Conservation (phyloP, 2,888 invertebrate species). For the Pseudoips prasinana region DNA sequence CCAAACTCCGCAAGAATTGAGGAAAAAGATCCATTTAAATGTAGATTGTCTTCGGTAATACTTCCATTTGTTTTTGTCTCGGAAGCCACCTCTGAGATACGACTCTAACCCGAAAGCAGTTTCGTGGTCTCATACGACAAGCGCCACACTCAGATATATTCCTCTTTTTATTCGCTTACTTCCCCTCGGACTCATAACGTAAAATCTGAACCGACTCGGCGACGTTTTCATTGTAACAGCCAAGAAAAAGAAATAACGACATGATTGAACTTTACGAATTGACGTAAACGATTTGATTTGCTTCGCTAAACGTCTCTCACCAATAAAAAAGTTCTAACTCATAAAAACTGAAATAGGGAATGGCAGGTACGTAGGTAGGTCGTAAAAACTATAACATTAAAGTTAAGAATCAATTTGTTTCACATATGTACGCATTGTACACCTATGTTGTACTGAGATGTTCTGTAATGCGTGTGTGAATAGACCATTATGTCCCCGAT, state of each 20-base stretch:
- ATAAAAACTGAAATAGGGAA: constrained; percentile 28
- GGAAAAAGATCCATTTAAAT: constrained; percentile 81
- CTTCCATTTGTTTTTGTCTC: constrained; percentile 80
- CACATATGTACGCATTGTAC: constrained; percentile 3
- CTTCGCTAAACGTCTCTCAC: constrained; percentile 23
- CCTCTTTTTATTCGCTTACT: constrained; percentile 33
- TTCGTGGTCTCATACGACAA: constrained; percentile 50
- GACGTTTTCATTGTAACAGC: constrained; percentile 20
- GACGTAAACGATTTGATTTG: constrained; percentile 24
- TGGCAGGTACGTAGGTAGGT: constrained; percentile 19
- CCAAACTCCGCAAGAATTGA: constrained; percentile 75
- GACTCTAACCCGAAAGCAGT: constrained; percentile 57
- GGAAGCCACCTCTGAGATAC: constrained; percentile 63
- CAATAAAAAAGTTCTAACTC: constrained; percentile 28
- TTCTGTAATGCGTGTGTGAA: constrained; percentile 7
- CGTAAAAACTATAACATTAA: constrained; percentile 33
- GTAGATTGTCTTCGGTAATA: constrained; percentile 79
- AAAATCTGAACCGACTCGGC: constrained; percentile 9
- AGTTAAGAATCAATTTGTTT: constrained; percentile 26
- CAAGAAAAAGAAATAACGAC: constrained; percentile 16
- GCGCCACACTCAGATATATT: constrained; percentile 25
- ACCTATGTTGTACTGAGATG: constrained; percentile 3
- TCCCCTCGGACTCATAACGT: constrained; percentile 34
- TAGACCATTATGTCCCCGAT: constrained; percentile 14
- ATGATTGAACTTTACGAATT: constrained; percentile 28